Percentiles rank a stretch among this genome's conserved stretches.
Evolutionary conservation across 1,140 invertebrate genomes (phyloP).

Genomic region (Tyrophagus putrescentiae): DNA sequence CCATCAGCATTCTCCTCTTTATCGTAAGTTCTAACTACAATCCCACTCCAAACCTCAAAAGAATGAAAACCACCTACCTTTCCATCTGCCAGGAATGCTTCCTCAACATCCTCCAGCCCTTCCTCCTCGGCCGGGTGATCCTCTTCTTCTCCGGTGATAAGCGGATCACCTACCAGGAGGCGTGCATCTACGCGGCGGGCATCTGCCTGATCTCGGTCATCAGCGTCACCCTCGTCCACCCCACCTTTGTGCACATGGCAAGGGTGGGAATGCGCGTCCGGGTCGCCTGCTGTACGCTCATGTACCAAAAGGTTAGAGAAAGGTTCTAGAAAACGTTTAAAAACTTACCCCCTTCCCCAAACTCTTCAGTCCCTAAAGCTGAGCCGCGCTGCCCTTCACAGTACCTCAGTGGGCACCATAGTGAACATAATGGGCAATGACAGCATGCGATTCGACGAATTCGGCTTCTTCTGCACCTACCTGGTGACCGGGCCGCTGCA

Average conservation of each 20-base stretch:
- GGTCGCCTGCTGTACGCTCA: conserved; percentile 38
- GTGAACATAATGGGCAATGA: conserved; percentile 85
- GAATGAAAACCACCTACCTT: too few species aligned
- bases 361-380: conserved; percentile 32
- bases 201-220: conserved; percentile 35
- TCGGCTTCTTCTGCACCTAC: conserved; percentile 28
- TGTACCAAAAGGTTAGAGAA: conserved; percentile 39
- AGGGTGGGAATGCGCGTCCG: conserved; percentile 35
- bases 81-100: conserved; percentile 26
- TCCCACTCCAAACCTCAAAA: too few species aligned
- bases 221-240: conserved; percentile 55
- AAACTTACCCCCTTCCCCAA: background rate
- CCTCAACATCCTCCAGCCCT: conserved; percentile 24
- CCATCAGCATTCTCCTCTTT: conserved; percentile 22
- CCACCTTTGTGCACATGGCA: conserved; percentile 42
- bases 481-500: conserved; percentile 54
- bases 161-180: background rate
- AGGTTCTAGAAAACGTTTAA: background rate
- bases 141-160: conserved; percentile 19
- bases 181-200: conserved; percentile 13
- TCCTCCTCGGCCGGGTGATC: conserved; percentile 25
- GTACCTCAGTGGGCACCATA: conserved; percentile 68
- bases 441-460: conserved; percentile 22
- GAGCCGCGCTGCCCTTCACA: conserved; percentile 46
- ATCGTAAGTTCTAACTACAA: too few species aligned